phyloP scores from a whole-genome alignment of 37 sponge, comb jelly and placozoan genomes.

The Aplysina aerophoba region DNA sequence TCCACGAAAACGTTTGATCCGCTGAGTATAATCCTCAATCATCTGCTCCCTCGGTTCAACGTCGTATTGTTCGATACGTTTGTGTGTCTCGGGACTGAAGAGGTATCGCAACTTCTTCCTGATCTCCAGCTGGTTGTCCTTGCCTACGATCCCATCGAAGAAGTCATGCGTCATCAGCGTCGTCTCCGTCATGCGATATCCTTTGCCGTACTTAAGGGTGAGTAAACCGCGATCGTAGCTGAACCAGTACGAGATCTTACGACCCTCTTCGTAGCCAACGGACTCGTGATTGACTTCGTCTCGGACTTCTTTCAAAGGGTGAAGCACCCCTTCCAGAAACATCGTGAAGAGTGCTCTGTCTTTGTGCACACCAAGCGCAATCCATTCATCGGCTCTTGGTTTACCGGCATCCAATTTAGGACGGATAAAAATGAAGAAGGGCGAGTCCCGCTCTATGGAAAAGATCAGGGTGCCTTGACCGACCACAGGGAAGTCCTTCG shows the following conservation, averaged over 20 bases:
- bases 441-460: slow-evolving; percentile 18
- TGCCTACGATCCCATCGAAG: neutral
- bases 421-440: slow-evolving; percentile 50
- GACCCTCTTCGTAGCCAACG: slow-evolving; percentile 50
- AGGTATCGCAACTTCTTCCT: slow-evolving; percentile 36
- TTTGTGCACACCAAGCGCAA: slow-evolving; percentile 30
- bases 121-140: neutral
- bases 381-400: slow-evolving; percentile 48
- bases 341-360: slow-evolving; percentile 18
- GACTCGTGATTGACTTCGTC: neutral
- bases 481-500: slow-evolving; percentile 40
- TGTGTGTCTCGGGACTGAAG: slow-evolving; percentile 29
- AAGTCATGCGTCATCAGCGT: slow-evolving; percentile 50
- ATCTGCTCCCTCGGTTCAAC: neutral
- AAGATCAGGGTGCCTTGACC: slow-evolving; percentile 50
- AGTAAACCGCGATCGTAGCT: slow-evolving; percentile 63
- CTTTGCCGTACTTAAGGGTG: slow-evolving; percentile 71
- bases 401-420: neutral
- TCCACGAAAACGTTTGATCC: slow-evolving; percentile 2
- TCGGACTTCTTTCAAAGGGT: neutral
- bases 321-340: neutral
- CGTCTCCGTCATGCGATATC: slow-evolving; percentile 70
- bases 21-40: neutral
- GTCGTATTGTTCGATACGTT: slow-evolving; percentile 50
- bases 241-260: slow-evolving; percentile 64